Base-by-base conservation (phyloP, 2,888 invertebrate genomes). In the Macrosiphum euphorbiae region DNA sequence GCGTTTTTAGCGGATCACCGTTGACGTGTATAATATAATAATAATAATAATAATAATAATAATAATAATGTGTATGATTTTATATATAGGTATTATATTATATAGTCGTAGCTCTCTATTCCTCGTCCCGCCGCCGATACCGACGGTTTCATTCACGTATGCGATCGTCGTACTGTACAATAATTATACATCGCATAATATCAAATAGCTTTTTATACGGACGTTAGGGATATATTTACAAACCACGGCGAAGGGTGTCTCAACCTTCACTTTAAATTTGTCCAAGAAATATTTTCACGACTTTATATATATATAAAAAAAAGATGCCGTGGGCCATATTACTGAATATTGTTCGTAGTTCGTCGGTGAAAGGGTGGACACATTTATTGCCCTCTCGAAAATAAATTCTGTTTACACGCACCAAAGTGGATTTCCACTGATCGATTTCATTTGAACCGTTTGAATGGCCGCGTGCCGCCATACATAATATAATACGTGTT, bases 1-100 rank as follows among this genome's bases (percentile, higher is more conserved):
- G 47, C 88, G 88, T 92, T 92, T 92, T 88, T 78, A 88, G 61
- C 88, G 50, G 92, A 88, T 92, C 92, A 67, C 92, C 87, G 92
- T 87, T 87, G 87, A 91, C 91, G 91, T 85, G 47, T 58, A 84
- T 50, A 88, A 78, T 44, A 44, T 44, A 44, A 44, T 44, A 44
- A 44, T 44, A 44, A 44, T 44, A 44, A 44, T 78, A 78, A 78
- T 78, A 78, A 78, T 67, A 67, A 61, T 67, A 67, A 67, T 67
- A 67, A 78, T 78, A 35, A 78, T 78, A 78, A 35, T 78, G 78
- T 35, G 78, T 78, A 35, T 8, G 78, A 35, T 58, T 26, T 58
- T 58, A 58, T 61, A 44, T 78, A 78, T 78, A n/a, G n/a, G n/a
- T n/a, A 67, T 67, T 67, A 67, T 67, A 67, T n/a, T 58, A 78